Conservation (phyloP, 1,140 invertebrate genomes). For the Campoletis sonorensis region DNA sequence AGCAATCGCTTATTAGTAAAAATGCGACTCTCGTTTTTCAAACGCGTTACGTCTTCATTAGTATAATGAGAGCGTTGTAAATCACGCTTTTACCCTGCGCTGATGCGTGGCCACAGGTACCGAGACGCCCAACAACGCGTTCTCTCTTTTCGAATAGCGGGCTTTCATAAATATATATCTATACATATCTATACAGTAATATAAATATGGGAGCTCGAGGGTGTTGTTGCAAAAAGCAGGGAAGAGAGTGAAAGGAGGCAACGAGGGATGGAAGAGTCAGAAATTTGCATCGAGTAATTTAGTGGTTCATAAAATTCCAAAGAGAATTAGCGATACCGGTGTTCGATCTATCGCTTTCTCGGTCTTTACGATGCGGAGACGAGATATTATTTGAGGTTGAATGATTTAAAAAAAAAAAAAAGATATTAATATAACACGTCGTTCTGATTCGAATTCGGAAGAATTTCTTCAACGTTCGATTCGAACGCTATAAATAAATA, state of each 20-base stretch:
- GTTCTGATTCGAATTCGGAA: not conserved
- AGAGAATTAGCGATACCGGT: constrained; percentile 69
- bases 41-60: constrained; percentile 74
- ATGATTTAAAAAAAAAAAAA: not conserved
- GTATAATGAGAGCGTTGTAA: constrained; percentile 73
- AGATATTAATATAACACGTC: not conserved
- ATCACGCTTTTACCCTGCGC: constrained; percentile 62
- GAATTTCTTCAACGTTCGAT: not conserved
- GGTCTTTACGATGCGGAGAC: constrained; percentile 38
- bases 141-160: constrained; percentile 50
- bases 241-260: constrained; percentile 1
- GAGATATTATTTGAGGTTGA: not conserved
- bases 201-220: constrained; percentile 33
- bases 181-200: not conserved
- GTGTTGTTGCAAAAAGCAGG: not conserved
- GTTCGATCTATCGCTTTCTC: constrained; percentile 54
- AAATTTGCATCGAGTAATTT: constrained; percentile 75
- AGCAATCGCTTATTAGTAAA: constrained; percentile 64
- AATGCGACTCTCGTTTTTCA: constrained; percentile 62
- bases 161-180: not conserved
- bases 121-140: constrained; percentile 18
- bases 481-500: too few species aligned
- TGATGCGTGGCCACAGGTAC: constrained; percentile 32
- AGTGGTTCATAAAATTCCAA: constrained; percentile 73
- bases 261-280: constrained; percentile 60